Conservation (phyloP, 1,140 invertebrate genomes). For the Dendrolimus punctatus region DNA sequence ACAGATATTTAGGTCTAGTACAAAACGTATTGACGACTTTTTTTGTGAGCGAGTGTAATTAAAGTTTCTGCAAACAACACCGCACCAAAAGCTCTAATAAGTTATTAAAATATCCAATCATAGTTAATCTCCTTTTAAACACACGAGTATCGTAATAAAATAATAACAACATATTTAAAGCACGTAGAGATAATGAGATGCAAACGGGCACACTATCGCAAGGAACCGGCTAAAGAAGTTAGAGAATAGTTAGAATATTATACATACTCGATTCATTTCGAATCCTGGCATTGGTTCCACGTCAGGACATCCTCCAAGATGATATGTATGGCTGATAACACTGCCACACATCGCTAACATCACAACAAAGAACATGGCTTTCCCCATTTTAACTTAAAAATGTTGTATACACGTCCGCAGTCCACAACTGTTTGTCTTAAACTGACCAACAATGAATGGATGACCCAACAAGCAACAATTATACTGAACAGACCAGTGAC, state of each 20-base stretch:
- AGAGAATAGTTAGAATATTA: no score
- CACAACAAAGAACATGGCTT: conserved; percentile 24
- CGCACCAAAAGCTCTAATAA: no score
- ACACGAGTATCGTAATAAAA: not conserved
- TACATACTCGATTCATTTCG: conserved; percentile 79
- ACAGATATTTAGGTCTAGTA: no score
- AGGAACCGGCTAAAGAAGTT: no score
- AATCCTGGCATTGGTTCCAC: conserved; percentile 81
- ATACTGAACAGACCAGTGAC: no score
- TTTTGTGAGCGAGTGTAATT: no score
- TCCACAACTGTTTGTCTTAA: conserved; percentile 1
- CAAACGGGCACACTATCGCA: no score
- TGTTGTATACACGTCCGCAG: not conserved
- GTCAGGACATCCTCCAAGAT: conserved; percentile 81
- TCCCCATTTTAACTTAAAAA: conserved; percentile 25
- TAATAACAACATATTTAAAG: not conserved
- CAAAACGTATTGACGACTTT: no score
- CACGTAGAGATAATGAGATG: not conserved
- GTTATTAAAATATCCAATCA: no score
- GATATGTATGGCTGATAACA: conserved; percentile 75
- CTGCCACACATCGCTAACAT: conserved; percentile 35
- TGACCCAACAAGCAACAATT: no score
- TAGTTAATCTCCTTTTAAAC: no score
- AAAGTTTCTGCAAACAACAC: no score
- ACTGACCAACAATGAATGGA: conserved; percentile 1